A percentile compares a stretch with the other conserved stretches of the same genome.
These are phyloP conservation scores for Malaclemys terrapin DNA, from an alignment of 2,113 vertebrate genomes.

Conservation along the genomic window DNA sequence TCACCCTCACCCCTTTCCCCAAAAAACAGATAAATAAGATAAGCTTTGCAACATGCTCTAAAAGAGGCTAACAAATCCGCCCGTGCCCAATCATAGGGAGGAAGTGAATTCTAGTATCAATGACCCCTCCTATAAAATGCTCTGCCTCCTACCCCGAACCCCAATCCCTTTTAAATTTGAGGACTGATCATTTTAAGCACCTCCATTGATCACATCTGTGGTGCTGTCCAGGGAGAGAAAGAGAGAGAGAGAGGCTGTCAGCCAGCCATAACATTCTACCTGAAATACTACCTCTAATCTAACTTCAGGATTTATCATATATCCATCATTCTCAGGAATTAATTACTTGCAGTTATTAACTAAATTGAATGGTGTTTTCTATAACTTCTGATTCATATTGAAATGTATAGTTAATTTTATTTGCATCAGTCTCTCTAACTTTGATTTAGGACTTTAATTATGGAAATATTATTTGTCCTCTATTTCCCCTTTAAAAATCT, in stretches of 20 bases:
- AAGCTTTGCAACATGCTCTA: conserved; percentile 38
- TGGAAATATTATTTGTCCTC: conserved; percentile 62
- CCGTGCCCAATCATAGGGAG: not conserved
- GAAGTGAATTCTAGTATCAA: conserved; percentile 11
- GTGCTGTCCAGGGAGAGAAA: not conserved
- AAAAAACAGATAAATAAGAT: conserved; percentile 43
- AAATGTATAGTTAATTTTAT: conserved; percentile 50
- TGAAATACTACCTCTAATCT: conserved; percentile 51
- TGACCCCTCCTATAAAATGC: not conserved
- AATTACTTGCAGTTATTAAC: conserved; percentile 59
- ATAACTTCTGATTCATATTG: conserved; percentile 66
- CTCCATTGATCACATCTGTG: not conserved
- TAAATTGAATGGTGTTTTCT: conserved; percentile 55
- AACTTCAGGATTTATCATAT: conserved; percentile 35
- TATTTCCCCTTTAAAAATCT: conserved; percentile 64
- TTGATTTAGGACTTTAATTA: conserved; percentile 73
- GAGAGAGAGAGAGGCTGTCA: conserved; percentile 24
- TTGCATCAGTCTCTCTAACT: conserved; percentile 58
- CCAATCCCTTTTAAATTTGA: conserved; percentile 19
- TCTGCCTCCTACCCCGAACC: not conserved
- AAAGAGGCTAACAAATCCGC: conserved; percentile 43
- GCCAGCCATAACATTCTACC: not conserved
- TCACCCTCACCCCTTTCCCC: conserved; percentile 36
- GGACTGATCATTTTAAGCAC: not conserved
- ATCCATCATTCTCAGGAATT: conserved; percentile 39